Conservation (phyloP, 2,888 invertebrate genomes). For the Rhagium mordax region DNA sequence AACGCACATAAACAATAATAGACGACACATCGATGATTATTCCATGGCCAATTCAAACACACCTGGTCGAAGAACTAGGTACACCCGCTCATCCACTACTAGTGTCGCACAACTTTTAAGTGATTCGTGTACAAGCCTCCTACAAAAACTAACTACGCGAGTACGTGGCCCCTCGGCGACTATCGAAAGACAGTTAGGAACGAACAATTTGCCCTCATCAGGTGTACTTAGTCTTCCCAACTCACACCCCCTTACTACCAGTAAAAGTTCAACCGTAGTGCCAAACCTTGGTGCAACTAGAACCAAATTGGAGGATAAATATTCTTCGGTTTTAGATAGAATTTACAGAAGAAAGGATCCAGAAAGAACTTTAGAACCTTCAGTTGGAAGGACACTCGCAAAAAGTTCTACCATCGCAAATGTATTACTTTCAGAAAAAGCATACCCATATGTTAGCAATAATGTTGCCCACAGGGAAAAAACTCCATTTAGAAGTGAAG, state of each 20-base stretch:
- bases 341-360: constrained; percentile 78
- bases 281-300: constrained; percentile 73
- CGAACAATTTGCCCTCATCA: constrained; percentile 33
- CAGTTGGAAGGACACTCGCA: constrained; percentile 69
- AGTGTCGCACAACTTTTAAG: constrained; percentile 90
- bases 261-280: constrained; percentile 60
- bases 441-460: constrained; percentile 73
- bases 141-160: constrained; percentile 84
- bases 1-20: constrained; percentile 45
- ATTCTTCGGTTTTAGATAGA: constrained; percentile 82
- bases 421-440: constrained; percentile 80
- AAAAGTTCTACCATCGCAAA: constrained; percentile 80
- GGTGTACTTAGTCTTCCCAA: constrained; percentile 37
- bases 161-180: constrained; percentile 82
- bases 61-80: constrained; percentile 74
- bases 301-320: constrained; percentile 84
- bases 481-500: constrained; percentile 75
- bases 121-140: constrained; percentile 89
- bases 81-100: constrained; percentile 84
- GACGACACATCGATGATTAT: constrained; percentile 52
- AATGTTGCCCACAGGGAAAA: constrained; percentile 74
- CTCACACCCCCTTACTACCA: constrained; percentile 58
- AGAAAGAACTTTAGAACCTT: constrained; percentile 81
- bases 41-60: constrained; percentile 57
- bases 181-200: constrained; percentile 63